A percentile compares a stretch with the other conserved stretches of the same genome.
These are phyloP conservation scores for Darevskia mixta DNA, from an alignment of 2,797 vertebrate species.

Conservation along the genomic window DNA sequence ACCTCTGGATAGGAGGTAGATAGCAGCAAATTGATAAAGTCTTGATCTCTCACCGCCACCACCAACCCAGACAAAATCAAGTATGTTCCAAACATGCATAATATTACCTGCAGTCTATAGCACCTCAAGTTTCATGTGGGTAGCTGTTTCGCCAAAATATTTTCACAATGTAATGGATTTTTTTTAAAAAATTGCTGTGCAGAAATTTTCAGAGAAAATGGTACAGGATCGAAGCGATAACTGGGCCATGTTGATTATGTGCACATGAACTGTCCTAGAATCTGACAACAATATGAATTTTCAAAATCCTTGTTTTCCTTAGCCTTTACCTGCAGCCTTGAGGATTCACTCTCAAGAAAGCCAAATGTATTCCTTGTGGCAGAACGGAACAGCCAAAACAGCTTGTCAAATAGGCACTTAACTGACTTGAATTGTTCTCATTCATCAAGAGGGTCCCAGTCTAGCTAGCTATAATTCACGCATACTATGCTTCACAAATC, in stretches of 20 bases:
- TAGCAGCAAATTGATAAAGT: no score
- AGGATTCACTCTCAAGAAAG: not conserved
- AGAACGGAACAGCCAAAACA: not conserved
- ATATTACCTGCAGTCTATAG: not conserved
- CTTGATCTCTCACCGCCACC: no score
- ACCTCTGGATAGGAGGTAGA: no score
- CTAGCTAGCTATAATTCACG: constrained; percentile 24
- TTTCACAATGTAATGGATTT: not conserved
- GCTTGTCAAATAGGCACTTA: constrained; percentile 11
- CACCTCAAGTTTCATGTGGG: not conserved
- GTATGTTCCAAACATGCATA: not conserved
- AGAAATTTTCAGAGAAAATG: not conserved
- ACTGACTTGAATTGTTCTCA: constrained; percentile 22
- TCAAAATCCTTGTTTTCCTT: not conserved
- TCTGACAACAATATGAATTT: not conserved
- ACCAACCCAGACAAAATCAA: no score
- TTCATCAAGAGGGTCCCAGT: constrained; percentile 4
- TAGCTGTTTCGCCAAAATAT: not conserved
- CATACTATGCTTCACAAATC: constrained; percentile 13
- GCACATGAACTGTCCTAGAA: not conserved
- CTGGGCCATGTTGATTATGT: not conserved
- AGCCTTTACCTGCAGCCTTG: not conserved
- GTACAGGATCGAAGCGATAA: not conserved
- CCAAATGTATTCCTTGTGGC: not conserved
- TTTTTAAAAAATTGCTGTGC: not conserved